Evolutionary conservation across 2,113 vertebrate species (phyloP).

Genomic region (Nibea coibor): DNA sequence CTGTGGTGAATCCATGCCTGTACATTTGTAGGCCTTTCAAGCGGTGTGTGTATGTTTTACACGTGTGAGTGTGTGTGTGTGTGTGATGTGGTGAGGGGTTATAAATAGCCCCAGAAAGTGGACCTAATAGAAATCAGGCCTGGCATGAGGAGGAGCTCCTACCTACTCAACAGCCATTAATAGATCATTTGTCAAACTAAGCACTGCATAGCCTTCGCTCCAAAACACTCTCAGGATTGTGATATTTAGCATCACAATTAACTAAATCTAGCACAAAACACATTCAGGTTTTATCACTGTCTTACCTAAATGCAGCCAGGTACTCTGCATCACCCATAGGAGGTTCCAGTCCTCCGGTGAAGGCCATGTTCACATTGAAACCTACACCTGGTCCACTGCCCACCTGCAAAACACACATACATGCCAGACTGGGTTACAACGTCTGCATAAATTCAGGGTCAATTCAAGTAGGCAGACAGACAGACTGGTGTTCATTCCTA

Average conservation of each 20-base stretch:
- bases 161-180: constrained; percentile 6
- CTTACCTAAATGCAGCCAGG: constrained; percentile 95
- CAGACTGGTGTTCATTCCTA: constrained; percentile 46
- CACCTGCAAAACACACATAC: constrained; percentile 81
- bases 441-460: background rate
- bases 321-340: constrained; percentile 96
- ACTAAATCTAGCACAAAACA: background rate
- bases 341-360: constrained; percentile 95
- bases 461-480: background rate
- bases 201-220: background rate
- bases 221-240: background rate
- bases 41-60: background rate
- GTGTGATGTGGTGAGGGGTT: constrained; percentile 35
- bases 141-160: constrained; percentile 29
- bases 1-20: constrained; percentile 28
- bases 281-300: background rate
- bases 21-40: constrained; percentile 13
- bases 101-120: constrained; percentile 76
- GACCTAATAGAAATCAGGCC: constrained; percentile 73
- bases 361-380: constrained; percentile 98
- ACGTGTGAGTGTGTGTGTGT: constrained; percentile 18
- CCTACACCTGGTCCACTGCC: constrained; percentile 91
- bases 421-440: background rate
- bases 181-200: constrained; percentile 11
- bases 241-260: background rate